A percentile compares a stretch with the other conserved stretches of the same genome.
phyloP scores from a whole-genome alignment of 2,797 vertebrate genomes.

The Limosa lapponica region DNA sequence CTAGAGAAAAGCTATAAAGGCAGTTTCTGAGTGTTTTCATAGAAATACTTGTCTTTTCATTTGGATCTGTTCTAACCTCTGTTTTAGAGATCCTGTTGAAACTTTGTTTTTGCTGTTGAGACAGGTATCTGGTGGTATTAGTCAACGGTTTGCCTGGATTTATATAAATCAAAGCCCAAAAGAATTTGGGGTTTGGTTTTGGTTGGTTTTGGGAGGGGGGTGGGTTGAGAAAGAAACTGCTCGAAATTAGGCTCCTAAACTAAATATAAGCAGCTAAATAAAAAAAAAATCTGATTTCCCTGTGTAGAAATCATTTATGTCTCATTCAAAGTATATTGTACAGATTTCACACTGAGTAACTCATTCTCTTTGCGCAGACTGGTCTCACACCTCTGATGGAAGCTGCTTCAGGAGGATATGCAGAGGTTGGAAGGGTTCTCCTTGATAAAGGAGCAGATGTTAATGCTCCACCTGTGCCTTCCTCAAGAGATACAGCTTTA shows the following conservation, averaged over 20 bases:
- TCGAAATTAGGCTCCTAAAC: conserved; percentile 10
- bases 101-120: conserved; percentile 15
- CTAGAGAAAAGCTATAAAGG: background rate
- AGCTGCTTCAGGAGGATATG: conserved; percentile 97
- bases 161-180: background rate
- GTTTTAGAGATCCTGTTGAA: background rate
- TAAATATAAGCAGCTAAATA: background rate
- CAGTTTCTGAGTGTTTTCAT: background rate
- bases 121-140: conserved; percentile 11
- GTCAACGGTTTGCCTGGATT: background rate
- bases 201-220: background rate
- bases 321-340: background rate
- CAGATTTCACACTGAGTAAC: background rate
- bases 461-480: conserved; percentile 97
- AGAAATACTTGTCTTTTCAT: conserved; percentile 10
- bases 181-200: background rate
- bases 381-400: conserved; percentile 99
- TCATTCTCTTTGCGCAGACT: conserved; percentile 81
- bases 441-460: conserved; percentile 98
- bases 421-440: conserved; percentile 97
- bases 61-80: conserved; percentile 14
- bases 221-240: background rate
- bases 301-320: background rate
- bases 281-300: background rate
- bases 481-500: conserved; percentile 97